phyloP scores from a whole-genome alignment of 2,888 invertebrate species.

The Eristalinus aeneus region DNA sequence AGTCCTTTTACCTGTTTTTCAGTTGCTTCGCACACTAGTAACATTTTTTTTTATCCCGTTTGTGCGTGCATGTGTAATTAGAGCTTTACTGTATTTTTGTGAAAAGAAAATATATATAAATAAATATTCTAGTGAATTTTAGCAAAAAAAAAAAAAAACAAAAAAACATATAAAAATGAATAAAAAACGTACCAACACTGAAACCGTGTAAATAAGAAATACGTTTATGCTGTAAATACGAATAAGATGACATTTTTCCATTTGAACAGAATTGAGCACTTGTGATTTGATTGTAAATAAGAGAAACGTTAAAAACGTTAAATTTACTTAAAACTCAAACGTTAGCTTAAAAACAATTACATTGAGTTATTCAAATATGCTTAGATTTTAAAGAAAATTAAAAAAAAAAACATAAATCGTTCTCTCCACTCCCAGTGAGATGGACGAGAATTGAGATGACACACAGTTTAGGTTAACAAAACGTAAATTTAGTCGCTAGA shows the following conservation, averaged over 20 bases:
- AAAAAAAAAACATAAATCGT: slow-evolving; percentile 15
- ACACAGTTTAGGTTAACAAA: slow-evolving; percentile 71
- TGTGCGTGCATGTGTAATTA: slow-evolving; percentile 51
- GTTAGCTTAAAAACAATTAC: slow-evolving; percentile 5
- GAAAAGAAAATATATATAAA: slow-evolving; percentile 22
- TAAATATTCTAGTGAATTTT: slow-evolving; percentile 23
- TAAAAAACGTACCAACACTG: background rate
- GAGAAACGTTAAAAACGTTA: slow-evolving; percentile 23
- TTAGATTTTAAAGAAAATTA: background rate
- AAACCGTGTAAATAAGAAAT: slow-evolving; percentile 40
- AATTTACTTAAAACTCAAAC: slow-evolving; percentile 23
- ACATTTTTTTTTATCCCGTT: slow-evolving; percentile 3
- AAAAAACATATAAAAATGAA: slow-evolving; percentile 39
- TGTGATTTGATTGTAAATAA: slow-evolving; percentile 75
- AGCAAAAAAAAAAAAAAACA: background rate
- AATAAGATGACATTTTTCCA: slow-evolving; percentile 69
- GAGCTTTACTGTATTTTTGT: slow-evolving; percentile 53
- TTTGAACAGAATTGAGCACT: slow-evolving; percentile 73
- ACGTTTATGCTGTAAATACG: slow-evolving; percentile 71
- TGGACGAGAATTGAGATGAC: slow-evolving; percentile 56
- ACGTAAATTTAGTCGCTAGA: slow-evolving; percentile 67
- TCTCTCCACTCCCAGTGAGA: slow-evolving; percentile 42
- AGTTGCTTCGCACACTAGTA: slow-evolving; percentile 2
- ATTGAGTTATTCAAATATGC: background rate
- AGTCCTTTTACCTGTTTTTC: slow-evolving; percentile 48